Conservation (phyloP, 1,140 invertebrate species). For the Scaptodrosophila lebanonensis region DNA sequence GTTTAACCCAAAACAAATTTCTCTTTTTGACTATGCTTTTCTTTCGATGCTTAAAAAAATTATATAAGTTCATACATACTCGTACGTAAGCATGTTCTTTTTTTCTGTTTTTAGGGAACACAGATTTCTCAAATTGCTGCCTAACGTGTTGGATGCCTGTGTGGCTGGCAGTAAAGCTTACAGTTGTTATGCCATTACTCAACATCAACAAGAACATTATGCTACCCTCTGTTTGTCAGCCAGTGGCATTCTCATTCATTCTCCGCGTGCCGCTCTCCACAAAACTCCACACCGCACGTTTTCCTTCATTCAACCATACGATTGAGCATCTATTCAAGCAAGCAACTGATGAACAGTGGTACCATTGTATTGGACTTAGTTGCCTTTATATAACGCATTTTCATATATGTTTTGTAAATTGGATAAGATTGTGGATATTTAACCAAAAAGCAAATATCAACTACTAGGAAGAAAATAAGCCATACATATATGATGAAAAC, state of each 20-base stretch:
- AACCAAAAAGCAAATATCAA: too few species aligned
- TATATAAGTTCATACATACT: too few species aligned
- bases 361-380: too few species aligned
- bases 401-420: too few species aligned
- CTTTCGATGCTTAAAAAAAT: constrained; percentile 30
- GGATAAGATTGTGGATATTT: too few species aligned
- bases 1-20: constrained; percentile 57
- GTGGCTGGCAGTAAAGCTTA: constrained; percentile 49
- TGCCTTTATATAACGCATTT: too few species aligned
- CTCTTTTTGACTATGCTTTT: constrained; percentile 48
- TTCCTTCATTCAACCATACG: constrained; percentile 70
- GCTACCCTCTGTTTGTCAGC: constrained; percentile 50
- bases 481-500: too few species aligned
- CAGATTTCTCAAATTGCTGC: too few species aligned
- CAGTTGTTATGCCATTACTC: constrained; percentile 74
- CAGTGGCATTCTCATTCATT: constrained; percentile 8
- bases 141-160: constrained; percentile 4
- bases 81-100: too few species aligned
- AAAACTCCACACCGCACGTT: constrained; percentile 36
- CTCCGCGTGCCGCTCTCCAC: background rate
- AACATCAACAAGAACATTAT: constrained; percentile 75
- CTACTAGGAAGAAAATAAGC: too few species aligned
- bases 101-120: too few species aligned
- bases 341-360: too few species aligned
- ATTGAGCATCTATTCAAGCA: constrained; percentile 72